These are phyloP conservation scores for Drosophila greeni DNA, from an alignment of 2,888 invertebrate species.

Conservation along the genomic window DNA sequence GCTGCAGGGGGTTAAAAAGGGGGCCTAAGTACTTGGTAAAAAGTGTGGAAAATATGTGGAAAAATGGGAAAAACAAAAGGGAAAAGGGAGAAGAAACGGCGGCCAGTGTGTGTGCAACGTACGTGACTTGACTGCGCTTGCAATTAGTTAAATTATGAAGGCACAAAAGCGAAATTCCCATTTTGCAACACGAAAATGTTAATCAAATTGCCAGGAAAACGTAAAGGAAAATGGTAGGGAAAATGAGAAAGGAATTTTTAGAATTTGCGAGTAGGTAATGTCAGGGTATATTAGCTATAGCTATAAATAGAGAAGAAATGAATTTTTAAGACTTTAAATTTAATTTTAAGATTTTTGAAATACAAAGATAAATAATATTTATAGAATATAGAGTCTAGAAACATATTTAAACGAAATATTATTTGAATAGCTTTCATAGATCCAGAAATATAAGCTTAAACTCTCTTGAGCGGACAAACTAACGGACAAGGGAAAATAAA, in stretches of 20 bases:
- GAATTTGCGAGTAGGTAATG: neutral
- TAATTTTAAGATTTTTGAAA: neutral
- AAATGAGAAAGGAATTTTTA: neutral
- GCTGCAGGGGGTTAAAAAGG: neutral
- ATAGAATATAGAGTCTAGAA: neutral
- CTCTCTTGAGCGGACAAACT: neutral
- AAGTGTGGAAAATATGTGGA: constrained; percentile 9
- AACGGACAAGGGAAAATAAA: neutral
- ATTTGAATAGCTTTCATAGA: neutral
- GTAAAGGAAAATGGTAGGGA: constrained; percentile 9
- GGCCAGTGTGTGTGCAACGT: constrained; percentile 29
- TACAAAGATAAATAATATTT: neutral
- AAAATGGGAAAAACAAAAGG: neutral
- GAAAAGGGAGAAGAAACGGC: neutral
- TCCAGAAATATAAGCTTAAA: neutral
- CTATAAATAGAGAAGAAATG: neutral
- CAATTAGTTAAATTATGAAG: constrained; percentile 71
- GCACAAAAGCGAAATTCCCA: constrained; percentile 43
- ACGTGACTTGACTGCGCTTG: constrained; percentile 70
- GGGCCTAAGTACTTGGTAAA: constrained; percentile 4
- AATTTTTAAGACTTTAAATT: too few species aligned
- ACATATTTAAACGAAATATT: neutral
- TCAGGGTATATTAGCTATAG: neutral
- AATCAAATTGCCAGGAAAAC: constrained; percentile 48
- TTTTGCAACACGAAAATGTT: constrained; percentile 66